phyloP scores from a whole-genome alignment of 2,113 vertebrate genomes.

The Mesitornis unicolor region DNA sequence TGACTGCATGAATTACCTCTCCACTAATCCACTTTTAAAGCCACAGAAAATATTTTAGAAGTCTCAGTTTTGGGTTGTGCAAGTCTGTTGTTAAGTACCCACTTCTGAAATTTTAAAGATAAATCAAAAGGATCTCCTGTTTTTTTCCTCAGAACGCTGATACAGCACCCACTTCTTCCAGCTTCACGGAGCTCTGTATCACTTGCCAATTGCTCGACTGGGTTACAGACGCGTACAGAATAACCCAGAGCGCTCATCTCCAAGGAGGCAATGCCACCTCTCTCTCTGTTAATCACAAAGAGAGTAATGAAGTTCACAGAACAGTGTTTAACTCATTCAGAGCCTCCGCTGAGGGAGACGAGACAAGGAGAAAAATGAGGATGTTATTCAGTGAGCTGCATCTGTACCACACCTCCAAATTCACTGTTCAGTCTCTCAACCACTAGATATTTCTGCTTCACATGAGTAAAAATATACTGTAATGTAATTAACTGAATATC shows the following conservation, averaged over 20 bases:
- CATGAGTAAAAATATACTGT: conserved; percentile 9
- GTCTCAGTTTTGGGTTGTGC: background rate
- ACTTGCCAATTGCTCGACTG: background rate
- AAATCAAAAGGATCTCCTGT: background rate
- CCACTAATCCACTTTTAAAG: background rate
- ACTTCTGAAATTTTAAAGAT: background rate
- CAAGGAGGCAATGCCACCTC: background rate
- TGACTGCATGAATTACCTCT: conserved; percentile 50
- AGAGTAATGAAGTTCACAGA: background rate
- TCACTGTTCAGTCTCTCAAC: background rate
- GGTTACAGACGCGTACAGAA: background rate
- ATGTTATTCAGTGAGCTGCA: background rate
- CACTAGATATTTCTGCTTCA: background rate
- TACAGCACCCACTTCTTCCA: background rate
- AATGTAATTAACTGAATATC: conserved; percentile 44
- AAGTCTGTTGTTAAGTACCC: background rate
- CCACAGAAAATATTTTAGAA: background rate
- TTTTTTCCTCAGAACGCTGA: background rate
- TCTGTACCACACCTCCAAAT: background rate
- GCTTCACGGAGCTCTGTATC: background rate
- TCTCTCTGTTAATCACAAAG: background rate
- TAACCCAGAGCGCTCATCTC: background rate
- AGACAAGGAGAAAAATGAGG: background rate
- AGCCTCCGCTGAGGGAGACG: background rate
- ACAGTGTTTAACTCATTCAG: background rate